Base-by-base conservation (phyloP, 2,113 vertebrate species). In the Danionella cerebrum region DNA sequence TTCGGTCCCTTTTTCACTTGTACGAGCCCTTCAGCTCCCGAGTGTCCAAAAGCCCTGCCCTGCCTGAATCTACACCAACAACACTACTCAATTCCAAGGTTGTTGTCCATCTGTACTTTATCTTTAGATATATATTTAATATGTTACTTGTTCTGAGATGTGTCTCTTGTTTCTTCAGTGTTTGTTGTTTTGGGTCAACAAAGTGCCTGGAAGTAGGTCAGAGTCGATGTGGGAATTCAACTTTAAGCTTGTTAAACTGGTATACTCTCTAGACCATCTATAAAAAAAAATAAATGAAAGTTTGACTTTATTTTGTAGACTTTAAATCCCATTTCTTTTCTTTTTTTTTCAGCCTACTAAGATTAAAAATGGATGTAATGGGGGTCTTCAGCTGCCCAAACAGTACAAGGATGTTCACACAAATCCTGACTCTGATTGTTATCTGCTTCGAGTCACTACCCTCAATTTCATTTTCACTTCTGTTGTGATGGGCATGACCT, bases 221-320 rank as follows among this genome's bases (percentile, higher is more conserved):
- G 92, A 97, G 79, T 79, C 85, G 74, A 87, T 95, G 87, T 99
- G 96, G 96, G 96, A 99, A 81, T 98, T 99, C 86, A 97, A 93
- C 84, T 99, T 98, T 84, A 99, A 99, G 82, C 94, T 99, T 78
- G 79, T 90, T 73, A 97, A 94, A 72, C 93, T 92, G 93, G 96
- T 97, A 90, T 76, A 44, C 19, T 22, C 18, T 24, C 18, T 36
- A 5, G 3, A 33, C 12, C n/a, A 0, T 2, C 11, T 2, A 1
- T 64, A 24, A 24, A 48, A n/a, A 3, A 35, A 35, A 64, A 29
- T 27, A 33, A 12, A 7, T 35, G n/a, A 16, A 11, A 11, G 4
- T 4, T 1, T 33, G 1, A 12, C 11, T 35, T 48, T 36, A 22
- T 6, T 48, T 16, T 2, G 14, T 58, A 39, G 3, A 38, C 27